phyloP scores from a whole-genome alignment of 2,888 invertebrate species.

The Luperina testacea region DNA sequence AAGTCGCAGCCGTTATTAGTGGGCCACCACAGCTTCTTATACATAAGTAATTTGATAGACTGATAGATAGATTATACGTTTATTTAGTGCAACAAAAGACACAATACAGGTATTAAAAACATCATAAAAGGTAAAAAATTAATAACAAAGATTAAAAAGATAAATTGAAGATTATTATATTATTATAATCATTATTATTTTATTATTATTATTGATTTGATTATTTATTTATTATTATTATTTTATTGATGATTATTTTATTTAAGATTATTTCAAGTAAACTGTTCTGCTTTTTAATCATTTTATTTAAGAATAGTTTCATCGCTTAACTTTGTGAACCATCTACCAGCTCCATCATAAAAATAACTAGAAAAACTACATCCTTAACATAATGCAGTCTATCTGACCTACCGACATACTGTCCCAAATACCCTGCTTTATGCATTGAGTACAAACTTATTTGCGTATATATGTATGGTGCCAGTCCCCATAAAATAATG shows the following conservation, averaged over 20 bases:
- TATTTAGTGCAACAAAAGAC: too few species aligned
- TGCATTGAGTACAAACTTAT: slow-evolving; percentile 31
- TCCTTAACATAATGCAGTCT: background rate
- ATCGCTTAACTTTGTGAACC: background rate
- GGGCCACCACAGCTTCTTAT: background rate
- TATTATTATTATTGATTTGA: too few species aligned
- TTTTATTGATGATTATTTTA: too few species aligned
- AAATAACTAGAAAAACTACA: slow-evolving; percentile 7
- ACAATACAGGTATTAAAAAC: too few species aligned
- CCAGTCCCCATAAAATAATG: slow-evolving; percentile 26
- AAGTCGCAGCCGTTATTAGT: background rate
- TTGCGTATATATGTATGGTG: slow-evolving; percentile 7
- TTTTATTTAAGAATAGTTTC: background rate
- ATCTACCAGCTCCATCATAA: background rate
- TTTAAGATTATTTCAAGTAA: too few species aligned
- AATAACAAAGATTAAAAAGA: too few species aligned
- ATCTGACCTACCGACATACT: slow-evolving; percentile 31
- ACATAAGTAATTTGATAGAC: background rate
- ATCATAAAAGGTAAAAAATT: too few species aligned
- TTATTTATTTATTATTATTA: too few species aligned
- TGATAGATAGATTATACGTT: too few species aligned
- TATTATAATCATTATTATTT: too few species aligned
- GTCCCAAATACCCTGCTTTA: slow-evolving; percentile 16
- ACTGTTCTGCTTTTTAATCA: too few species aligned
- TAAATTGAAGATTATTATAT: too few species aligned